Base-by-base conservation (phyloP, 2,797 vertebrate species). In the Brotula barbata region DNA sequence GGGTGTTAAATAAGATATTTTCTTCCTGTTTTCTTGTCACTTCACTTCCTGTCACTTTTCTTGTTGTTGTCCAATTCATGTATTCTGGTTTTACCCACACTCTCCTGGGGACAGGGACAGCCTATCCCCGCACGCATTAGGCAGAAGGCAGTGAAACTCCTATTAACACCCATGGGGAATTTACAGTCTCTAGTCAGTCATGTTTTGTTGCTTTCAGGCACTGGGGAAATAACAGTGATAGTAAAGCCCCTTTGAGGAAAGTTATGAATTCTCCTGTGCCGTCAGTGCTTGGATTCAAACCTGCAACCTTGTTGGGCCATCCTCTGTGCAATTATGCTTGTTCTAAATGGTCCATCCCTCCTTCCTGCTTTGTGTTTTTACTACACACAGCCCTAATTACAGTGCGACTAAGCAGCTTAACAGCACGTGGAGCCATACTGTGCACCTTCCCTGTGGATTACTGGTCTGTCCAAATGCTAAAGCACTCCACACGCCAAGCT, bases 401-500 rank as follows among this genome's bases (percentile, higher is more conserved):
- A 81, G 74, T 61, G 34, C 56, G 77, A 69, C 78, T 88, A 88
- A 89, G 89, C 80, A 47, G 85, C 87, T 92, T 92, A 90, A 49
- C 43, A 42, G 88, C 86, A 87, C 84, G 76, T 87, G 87, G 82
- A 81, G 71, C 71, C 67, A 73, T 84, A 75, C 82, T 89, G 84
- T 88, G 82, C 84, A 79, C 74, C 81, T 85, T 82, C 53, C 77
- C 62, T 17, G 41, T 65, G 83, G 88, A 92, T 91, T 92, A 91
- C 80, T 54, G 49, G 77, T 58, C 79, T 17, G 40, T 76, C 69
- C 73, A 65, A 74, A 75, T 59, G 66, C 60, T 51, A 37, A 6
- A 20, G 44, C 11, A 20, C 64, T 63, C 59, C 55, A 59, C 80
- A 78, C 43, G 33, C 40, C 72, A 61, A 46, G 64, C 59, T 61